Conservation (phyloP, 2,888 invertebrate genomes). For the Loripinus fragilis region DNA sequence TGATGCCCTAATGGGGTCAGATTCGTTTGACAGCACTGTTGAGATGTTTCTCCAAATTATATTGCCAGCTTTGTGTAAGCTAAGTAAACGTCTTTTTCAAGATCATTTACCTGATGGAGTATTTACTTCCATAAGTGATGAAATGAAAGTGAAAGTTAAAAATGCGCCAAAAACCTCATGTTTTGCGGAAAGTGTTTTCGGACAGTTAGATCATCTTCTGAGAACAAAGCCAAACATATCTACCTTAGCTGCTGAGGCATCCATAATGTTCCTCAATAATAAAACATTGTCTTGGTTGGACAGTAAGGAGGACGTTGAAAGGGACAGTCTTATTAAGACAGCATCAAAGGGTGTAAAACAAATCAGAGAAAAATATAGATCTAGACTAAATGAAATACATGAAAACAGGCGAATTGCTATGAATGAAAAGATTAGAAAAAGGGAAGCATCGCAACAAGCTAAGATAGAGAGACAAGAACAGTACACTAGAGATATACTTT, state of each 20-base stretch:
- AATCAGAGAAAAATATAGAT: neutral
- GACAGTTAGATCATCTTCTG: conserved; percentile 38
- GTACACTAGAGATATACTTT: conserved; percentile 22
- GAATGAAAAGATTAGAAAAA: conserved; percentile 23
- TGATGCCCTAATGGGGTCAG: neutral
- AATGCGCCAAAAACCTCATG: conserved; percentile 44
- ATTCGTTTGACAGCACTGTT: neutral
- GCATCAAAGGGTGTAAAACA: neutral
- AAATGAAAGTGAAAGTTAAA: conserved; percentile 22
- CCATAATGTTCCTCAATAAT: conserved; percentile 41
- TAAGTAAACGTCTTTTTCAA: conserved; percentile 16
- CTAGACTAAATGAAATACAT: conserved; percentile 17
- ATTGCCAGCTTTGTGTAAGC: conserved; percentile 23
- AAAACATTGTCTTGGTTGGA: conserved; percentile 29
- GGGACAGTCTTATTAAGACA: neutral
- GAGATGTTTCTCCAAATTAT: conserved; percentile 29
- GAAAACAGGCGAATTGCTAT: conserved; percentile 4
- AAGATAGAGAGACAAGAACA: conserved; percentile 9
- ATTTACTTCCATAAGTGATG: neutral
- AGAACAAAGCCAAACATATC: conserved; percentile 36
- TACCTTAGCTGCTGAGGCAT: conserved; percentile 39
- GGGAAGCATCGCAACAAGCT: neutral
- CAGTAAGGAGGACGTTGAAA: conserved; percentile 8
- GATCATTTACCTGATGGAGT: conserved; percentile 33
- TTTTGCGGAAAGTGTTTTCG: conserved; percentile 54